These are phyloP conservation scores for Parazoanthus atlanticus DNA, from an alignment of 92 coral and sea anemone species.

Conservation along the genomic window DNA sequence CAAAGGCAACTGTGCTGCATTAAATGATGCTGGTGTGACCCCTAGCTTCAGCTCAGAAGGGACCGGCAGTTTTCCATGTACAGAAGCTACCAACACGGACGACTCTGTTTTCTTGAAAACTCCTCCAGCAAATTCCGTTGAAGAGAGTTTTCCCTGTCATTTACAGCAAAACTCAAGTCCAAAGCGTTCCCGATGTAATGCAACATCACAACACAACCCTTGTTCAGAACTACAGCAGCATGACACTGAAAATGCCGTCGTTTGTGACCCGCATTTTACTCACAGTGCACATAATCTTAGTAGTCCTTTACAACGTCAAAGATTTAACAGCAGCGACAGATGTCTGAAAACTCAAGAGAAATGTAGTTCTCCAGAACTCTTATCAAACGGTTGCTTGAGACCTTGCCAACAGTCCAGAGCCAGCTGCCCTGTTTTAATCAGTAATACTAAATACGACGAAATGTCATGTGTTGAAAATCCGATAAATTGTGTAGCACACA, in stretches of 20 bases:
- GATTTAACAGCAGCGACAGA: not conserved
- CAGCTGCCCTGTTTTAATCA: constrained; percentile 20
- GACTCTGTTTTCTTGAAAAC: constrained; percentile 20
- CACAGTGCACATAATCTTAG: not conserved
- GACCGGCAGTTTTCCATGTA: not conserved
- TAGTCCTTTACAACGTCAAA: constrained; percentile 12
- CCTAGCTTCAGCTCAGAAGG: not conserved
- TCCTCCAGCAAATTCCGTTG: not conserved
- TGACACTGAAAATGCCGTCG: not conserved
- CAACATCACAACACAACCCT: not conserved
- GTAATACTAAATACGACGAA: not conserved
- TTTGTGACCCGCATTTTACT: not conserved
- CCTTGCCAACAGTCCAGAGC: not conserved
- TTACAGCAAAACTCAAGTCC: not conserved
- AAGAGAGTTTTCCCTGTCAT: not conserved
- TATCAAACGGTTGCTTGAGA: constrained; percentile 19
- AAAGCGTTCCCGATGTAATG: not conserved
- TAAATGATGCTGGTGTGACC: not conserved
- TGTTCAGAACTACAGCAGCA: not conserved
- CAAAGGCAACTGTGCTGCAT: not conserved
- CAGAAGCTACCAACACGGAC: not conserved
- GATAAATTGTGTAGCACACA: not conserved
- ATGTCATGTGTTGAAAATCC: constrained; percentile 1
- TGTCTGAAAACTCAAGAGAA: not conserved
- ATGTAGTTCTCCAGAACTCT: not conserved